Base-by-base conservation (phyloP, 2,797 vertebrate genomes). In the Sphenodon punctatus region DNA sequence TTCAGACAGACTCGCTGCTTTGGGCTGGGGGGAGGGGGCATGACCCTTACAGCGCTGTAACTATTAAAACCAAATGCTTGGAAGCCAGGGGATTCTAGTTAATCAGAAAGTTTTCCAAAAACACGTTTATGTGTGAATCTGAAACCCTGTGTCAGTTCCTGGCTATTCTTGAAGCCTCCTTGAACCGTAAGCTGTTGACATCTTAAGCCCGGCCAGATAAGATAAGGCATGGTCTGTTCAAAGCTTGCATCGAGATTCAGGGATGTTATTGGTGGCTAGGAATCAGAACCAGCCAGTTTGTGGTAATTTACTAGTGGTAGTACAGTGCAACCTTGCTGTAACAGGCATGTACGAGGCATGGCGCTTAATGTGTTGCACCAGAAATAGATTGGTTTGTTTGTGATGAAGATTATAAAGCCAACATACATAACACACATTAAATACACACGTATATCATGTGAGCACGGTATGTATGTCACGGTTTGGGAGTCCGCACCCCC, bases 71-170 rank as follows among this genome's bases (percentile, higher is more conserved):
- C 64, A 7, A 12, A 13, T 63, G 67, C 23, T 0, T 2, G 34
- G 32, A 25, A 49, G 19, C 17, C 1, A 4, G 16, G 2, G 1
- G 1, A 13, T 5, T 1, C 0, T 53, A 0, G 14, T 15, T 30
- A 70, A 63, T 0, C 0, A 65, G 70, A 58, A 72, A 14, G 25
- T 4, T 75, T 7, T 42, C 73, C 60, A 41, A 36, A 58, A 30
- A 32, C 34, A 48, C 67, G 67, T 30, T 23, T 36, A 48, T 22
- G 45, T 11, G 27, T 23, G 27, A 25, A 13, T 49, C 39, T 22
- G 36, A 39, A 67, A 51, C 25, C 46, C 17, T 15, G 8, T 23
- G 25, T 17, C 32, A 41, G 8, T 45, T 27, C 42, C 27, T 63
- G 25, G 34, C 46, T 22, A 17, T 64, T 56, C 39, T 32, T 43